phyloP scores from a whole-genome alignment of 1,140 invertebrate species.

The Polypedilum vanderplanki region DNA sequence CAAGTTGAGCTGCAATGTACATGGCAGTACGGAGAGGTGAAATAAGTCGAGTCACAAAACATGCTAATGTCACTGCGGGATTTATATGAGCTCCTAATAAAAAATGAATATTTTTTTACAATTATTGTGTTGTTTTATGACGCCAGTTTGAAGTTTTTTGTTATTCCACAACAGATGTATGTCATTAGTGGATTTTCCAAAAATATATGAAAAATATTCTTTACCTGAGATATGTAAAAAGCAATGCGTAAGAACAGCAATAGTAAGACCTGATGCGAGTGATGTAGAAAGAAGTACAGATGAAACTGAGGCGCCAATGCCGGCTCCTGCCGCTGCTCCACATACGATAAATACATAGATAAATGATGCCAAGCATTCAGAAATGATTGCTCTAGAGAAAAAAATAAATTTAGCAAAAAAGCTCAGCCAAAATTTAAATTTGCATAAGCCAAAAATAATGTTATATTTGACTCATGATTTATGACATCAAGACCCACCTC shows the following conservation, averaged over 20 bases:
- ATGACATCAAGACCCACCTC: constrained; percentile 48
- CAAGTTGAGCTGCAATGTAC: constrained; percentile 84
- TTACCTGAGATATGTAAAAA: constrained; percentile 81
- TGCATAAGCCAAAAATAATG: neutral
- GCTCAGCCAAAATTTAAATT: neutral
- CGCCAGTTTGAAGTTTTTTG: neutral
- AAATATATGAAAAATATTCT: neutral
- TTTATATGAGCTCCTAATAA: constrained; percentile 66
- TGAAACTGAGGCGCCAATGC: constrained; percentile 50
- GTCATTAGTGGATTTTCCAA: constrained; percentile 15
- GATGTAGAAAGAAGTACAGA: constrained; percentile 57
- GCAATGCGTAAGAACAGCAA: constrained; percentile 73
- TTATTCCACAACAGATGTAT: neutral
- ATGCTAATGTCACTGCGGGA: constrained; percentile 69
- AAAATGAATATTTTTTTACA: constrained; percentile 23
- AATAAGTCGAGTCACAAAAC: constrained; percentile 54
- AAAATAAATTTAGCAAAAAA: too few species aligned
- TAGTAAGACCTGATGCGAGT: constrained; percentile 71
- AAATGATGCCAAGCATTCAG: constrained; percentile 77
- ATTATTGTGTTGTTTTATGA: neutral
- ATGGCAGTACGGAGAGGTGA: constrained; percentile 63
- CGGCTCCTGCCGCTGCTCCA: constrained; percentile 61
- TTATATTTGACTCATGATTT: constrained; percentile 1
- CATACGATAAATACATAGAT: constrained; percentile 76
- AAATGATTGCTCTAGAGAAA: constrained; percentile 41